Evolutionary conservation across 2,797 vertebrate genomes (phyloP).

Genomic region (Anomalospiza imberbis): DNA sequence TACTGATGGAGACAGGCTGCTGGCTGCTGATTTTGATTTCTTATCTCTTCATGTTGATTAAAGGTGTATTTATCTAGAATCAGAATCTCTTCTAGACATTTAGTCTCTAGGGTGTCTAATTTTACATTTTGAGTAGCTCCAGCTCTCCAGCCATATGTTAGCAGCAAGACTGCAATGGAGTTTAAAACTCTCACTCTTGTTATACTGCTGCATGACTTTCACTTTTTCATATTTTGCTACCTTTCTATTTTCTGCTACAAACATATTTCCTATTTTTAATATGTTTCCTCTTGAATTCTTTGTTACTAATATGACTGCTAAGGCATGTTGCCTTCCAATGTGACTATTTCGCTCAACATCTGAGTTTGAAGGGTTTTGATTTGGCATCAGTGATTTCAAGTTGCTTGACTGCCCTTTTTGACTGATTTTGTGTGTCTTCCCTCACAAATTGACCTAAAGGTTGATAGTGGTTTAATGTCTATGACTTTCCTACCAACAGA

Average conservation of each 20-base stretch:
- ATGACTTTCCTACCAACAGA: neutral
- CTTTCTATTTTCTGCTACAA: neutral
- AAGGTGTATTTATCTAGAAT: neutral
- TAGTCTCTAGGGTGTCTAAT: neutral
- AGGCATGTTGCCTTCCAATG: neutral
- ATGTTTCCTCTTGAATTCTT: neutral
- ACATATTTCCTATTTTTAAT: neutral
- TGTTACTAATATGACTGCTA: neutral
- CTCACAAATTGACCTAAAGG: neutral
- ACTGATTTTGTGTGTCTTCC: neutral
- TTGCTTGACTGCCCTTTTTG: neutral
- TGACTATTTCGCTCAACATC: neutral
- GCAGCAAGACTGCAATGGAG: neutral
- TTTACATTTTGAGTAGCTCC: neutral
- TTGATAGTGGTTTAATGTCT: neutral
- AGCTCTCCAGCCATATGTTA: slow-evolving; percentile 11
- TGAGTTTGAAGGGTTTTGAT: neutral
- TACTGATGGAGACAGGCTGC: neutral
- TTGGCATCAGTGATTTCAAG: neutral
- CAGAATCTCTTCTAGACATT: slow-evolving; percentile 3
- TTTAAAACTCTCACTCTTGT: slow-evolving; percentile 7
- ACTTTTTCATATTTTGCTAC: neutral
- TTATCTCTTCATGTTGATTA: neutral
- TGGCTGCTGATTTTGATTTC: neutral
- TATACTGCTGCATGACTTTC: neutral